Evolutionary conservation across 2,888 invertebrate genomes (phyloP).

Genomic region (Dorcus parallelipipedus): DNA sequence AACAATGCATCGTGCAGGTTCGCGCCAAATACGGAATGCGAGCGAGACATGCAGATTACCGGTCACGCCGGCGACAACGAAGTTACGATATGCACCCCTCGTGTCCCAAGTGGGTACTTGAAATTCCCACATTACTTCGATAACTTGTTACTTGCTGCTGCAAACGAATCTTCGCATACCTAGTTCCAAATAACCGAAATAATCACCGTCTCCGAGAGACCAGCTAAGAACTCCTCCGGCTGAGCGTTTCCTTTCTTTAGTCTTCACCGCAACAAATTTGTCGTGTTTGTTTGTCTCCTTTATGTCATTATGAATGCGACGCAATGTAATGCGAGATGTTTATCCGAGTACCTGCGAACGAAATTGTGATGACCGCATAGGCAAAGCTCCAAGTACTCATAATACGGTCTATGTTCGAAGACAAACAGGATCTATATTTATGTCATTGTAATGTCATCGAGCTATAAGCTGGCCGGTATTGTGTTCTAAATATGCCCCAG

Average conservation of each 20-base stretch:
- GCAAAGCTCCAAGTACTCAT: constrained; percentile 40
- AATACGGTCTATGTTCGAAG: constrained; percentile 42
- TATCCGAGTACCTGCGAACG: constrained; percentile 32
- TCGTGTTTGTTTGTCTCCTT: constrained; percentile 37
- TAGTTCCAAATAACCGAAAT: constrained; percentile 16
- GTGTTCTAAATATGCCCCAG: constrained; percentile 42
- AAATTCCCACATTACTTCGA: constrained; percentile 11
- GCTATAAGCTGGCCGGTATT: constrained; percentile 38
- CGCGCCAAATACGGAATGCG: constrained; percentile 24
- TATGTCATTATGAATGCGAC: constrained; percentile 39
- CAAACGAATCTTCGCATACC: constrained; percentile 12
- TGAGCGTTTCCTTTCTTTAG: constrained; percentile 30
- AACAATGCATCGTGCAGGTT: constrained; percentile 37
- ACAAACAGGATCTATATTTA: constrained; percentile 48
- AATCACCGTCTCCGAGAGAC: constrained; percentile 14
- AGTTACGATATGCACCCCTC: constrained; percentile 1
- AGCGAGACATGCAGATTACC: constrained; percentile 19
- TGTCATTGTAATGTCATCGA: constrained; percentile 49
- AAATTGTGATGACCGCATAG: constrained; percentile 41
- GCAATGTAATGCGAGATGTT: constrained; percentile 48
- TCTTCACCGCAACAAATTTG: constrained; percentile 47
- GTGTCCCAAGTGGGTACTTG: constrained; percentile 2
- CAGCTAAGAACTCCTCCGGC: not conserved
- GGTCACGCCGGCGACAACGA: constrained; percentile 17
- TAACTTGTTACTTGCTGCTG: constrained; percentile 9